Evolutionary conservation across 2,888 invertebrate genomes (phyloP).

Genomic region (Erebia ligea): DNA sequence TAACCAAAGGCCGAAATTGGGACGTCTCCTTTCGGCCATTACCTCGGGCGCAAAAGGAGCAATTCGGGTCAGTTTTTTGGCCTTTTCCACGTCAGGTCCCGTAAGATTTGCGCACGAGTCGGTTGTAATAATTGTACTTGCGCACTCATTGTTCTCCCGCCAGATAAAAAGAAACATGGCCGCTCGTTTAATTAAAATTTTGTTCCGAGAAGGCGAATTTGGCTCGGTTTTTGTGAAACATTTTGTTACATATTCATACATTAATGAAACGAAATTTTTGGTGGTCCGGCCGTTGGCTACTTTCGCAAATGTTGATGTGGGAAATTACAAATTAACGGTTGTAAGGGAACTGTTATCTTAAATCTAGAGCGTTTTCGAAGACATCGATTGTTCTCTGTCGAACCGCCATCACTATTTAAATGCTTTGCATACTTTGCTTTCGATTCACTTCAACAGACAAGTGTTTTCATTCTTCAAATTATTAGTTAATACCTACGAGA

Average conservation of each 20-base stretch:
- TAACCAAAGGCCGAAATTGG: no score
- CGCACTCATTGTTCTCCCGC: slow-evolving; percentile 69
- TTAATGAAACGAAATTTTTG: slow-evolving; percentile 32
- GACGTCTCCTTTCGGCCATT: slow-evolving; percentile 60
- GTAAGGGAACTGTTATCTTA: slow-evolving; percentile 6
- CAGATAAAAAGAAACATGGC: slow-evolving; percentile 65
- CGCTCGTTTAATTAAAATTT: slow-evolving; percentile 75
- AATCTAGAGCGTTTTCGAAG: not conserved
- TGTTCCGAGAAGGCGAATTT: slow-evolving; percentile 51
- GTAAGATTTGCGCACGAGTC: slow-evolving; percentile 53
- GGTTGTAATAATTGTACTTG: slow-evolving; percentile 69
- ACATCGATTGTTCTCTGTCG: not conserved
- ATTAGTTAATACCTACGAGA: no score
- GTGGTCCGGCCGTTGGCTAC: slow-evolving; percentile 7
- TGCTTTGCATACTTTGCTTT: no score
- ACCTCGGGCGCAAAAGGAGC: slow-evolving; percentile 55
- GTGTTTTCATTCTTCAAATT: no score
- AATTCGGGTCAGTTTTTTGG: slow-evolving; percentile 72
- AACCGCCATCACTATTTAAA: no score
- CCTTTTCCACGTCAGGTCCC: slow-evolving; percentile 61
- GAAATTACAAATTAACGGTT: slow-evolving; percentile 18
- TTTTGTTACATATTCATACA: slow-evolving; percentile 41
- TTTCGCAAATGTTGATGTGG: slow-evolving; percentile 22
- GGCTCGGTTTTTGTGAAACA: slow-evolving; percentile 47
- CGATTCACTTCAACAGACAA: no score